These are phyloP conservation scores for Lucilia cuprina DNA, from an alignment of 1,140 invertebrate species.

Conservation along the genomic window DNA sequence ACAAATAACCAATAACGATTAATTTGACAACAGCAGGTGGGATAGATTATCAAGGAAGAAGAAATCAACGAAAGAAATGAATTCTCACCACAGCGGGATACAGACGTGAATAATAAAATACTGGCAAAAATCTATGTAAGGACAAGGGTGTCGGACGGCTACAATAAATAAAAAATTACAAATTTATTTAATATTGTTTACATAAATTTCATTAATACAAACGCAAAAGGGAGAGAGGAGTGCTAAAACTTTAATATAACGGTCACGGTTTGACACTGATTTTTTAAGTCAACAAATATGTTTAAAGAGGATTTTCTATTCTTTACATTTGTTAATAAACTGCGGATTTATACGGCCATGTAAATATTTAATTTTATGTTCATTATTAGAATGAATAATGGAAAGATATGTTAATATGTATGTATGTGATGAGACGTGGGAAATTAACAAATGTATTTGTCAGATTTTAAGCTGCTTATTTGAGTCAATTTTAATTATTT, in stretches of 20 bases:
- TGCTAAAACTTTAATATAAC: not conserved
- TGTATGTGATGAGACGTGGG: too few species aligned
- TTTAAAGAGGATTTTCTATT: not conserved
- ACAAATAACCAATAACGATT: conserved; percentile 35
- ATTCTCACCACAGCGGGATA: conserved; percentile 1
- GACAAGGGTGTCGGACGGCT: not conserved
- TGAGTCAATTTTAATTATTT: too few species aligned
- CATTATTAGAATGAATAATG: not conserved
- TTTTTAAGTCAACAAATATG: conserved; percentile 17
- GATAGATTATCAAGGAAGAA: conserved; percentile 16
- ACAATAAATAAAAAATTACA: not conserved
- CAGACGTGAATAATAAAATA: not conserved
- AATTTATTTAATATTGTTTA: not conserved
- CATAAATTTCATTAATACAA: not conserved
- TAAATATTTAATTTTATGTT: not conserved
- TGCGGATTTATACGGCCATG: not conserved
- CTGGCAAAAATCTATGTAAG: not conserved
- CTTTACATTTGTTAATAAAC: not conserved
- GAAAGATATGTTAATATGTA: too few species aligned
- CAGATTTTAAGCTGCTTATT: too few species aligned
- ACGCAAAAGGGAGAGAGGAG: not conserved
- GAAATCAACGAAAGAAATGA: not conserved
- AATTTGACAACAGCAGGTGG: conserved; percentile 17
- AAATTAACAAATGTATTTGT: too few species aligned
- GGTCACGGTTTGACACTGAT: not conserved